These are phyloP conservation scores for Pissodes strobi DNA, from an alignment of 1,140 invertebrate species.

Conservation along the genomic window DNA sequence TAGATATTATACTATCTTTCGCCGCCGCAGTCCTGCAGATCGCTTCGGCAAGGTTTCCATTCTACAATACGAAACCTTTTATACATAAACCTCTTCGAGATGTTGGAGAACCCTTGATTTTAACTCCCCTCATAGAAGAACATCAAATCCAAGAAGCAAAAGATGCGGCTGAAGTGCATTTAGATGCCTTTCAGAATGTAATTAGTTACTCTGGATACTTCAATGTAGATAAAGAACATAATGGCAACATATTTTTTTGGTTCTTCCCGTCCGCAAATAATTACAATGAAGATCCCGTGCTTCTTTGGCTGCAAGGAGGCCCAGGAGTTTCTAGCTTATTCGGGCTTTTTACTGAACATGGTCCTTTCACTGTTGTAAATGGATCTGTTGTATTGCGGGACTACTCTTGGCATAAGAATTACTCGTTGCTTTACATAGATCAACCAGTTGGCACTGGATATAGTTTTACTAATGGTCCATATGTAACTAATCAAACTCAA, in stretches of 20 bases:
- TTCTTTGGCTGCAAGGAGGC: slow-evolving; percentile 78
- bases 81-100: slow-evolving; percentile 9
- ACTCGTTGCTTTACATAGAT: slow-evolving; percentile 81
- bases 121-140: slow-evolving; percentile 60
- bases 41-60: slow-evolving; percentile 5
- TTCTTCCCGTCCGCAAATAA: slow-evolving; percentile 68
- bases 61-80: slow-evolving; percentile 7
- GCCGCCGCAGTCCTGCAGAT: neutral
- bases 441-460: slow-evolving; percentile 84
- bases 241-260: slow-evolving; percentile 79
- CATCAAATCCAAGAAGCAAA: slow-evolving; percentile 56
- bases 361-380: slow-evolving; percentile 60
- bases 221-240: slow-evolving; percentile 68
- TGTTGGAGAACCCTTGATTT: slow-evolving; percentile 54
- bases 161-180: slow-evolving; percentile 20
- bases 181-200: slow-evolving; percentile 39
- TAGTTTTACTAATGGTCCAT: slow-evolving; percentile 73
- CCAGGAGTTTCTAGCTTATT: slow-evolving; percentile 72
- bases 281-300: slow-evolving; percentile 62
- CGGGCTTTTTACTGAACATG: slow-evolving; percentile 74
- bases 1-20: neutral
- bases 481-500: slow-evolving; percentile 66
- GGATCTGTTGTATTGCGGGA: slow-evolving; percentile 59
- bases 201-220: slow-evolving; percentile 67
- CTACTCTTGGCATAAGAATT: slow-evolving; percentile 61